Evolutionary conservation across 2,113 vertebrate species (phyloP).

Genomic region (Tachysurus vachellii): DNA sequence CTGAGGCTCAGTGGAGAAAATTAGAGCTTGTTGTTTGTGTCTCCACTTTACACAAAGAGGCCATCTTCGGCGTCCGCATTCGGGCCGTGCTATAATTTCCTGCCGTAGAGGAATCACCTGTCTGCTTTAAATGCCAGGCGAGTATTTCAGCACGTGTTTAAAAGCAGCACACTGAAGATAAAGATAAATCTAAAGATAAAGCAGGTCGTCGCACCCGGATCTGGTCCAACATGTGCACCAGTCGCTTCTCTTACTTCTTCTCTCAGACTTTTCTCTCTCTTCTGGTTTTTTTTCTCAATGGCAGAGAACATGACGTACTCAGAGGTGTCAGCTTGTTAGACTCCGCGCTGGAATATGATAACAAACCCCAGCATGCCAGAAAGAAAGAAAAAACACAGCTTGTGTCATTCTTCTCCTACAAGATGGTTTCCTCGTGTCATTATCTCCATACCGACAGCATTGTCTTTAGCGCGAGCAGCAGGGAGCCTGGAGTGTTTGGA

Average conservation of each 20-base stretch:
- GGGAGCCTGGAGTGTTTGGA: conserved; percentile 22
- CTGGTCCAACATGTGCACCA: background rate
- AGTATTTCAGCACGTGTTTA: background rate
- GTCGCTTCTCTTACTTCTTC: background rate
- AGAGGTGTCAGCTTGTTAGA: conserved; percentile 51
- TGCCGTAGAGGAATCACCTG: conserved; percentile 23
- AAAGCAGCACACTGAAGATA: background rate
- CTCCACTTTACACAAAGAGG: conserved; percentile 53
- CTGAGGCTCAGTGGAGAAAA: conserved; percentile 33
- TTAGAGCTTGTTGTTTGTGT: conserved; percentile 20
- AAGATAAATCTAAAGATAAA: background rate
- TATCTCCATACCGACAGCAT: conserved; percentile 41
- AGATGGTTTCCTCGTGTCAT: conserved; percentile 47
- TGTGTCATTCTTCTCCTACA: conserved; percentile 47
- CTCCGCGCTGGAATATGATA: conserved; percentile 45
- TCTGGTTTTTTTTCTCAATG: background rate
- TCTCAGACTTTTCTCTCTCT: conserved; percentile 9
- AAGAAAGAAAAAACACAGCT: conserved; percentile 34
- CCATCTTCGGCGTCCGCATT: conserved; percentile 56
- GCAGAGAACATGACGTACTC: conserved; percentile 48
- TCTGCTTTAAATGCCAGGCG: conserved; percentile 30
- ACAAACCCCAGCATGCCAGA: conserved; percentile 44
- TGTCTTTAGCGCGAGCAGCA: conserved; percentile 45
- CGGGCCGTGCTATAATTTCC: conserved; percentile 50
- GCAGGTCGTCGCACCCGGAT: background rate